These are phyloP conservation scores for Drosophila takahashii DNA, from an alignment of 1,140 invertebrate genomes.

Conservation along the genomic window DNA sequence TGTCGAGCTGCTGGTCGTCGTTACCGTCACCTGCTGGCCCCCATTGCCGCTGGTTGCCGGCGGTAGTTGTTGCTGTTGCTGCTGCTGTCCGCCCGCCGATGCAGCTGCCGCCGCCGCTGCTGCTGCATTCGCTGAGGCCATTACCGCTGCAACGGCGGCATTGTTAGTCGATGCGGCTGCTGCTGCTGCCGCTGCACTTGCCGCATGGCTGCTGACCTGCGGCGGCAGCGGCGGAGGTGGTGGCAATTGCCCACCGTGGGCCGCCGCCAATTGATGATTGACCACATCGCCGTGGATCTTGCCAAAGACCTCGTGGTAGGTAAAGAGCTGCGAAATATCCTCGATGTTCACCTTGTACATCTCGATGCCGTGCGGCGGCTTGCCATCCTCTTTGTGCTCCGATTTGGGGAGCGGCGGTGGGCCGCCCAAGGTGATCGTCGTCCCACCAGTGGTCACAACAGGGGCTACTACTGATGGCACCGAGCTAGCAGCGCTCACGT, in stretches of 20 bases:
- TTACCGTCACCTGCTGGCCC: slow-evolving; percentile 43
- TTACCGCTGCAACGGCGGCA: slow-evolving; percentile 76
- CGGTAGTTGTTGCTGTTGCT: too few species aligned
- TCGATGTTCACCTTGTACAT: slow-evolving; percentile 94
- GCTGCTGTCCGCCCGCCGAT: slow-evolving; percentile 49
- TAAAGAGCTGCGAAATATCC: slow-evolving; percentile 91
- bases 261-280: slow-evolving; percentile 81
- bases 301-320: slow-evolving; percentile 95
- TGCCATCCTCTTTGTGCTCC: slow-evolving; percentile 86
- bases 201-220: slow-evolving; percentile 65
- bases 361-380: slow-evolving; percentile 89
- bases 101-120: slow-evolving; percentile 67
- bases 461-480: slow-evolving; percentile 76
- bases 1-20: slow-evolving; percentile 51
- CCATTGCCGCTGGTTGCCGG: slow-evolving; percentile 44
- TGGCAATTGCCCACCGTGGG: slow-evolving; percentile 71
- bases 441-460: slow-evolving; percentile 87
- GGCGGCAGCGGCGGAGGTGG: slow-evolving; percentile 71
- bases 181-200: slow-evolving; percentile 67
- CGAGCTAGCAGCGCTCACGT: slow-evolving; percentile 77
- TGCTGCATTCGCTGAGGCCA: slow-evolving; percentile 74
- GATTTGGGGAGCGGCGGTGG: slow-evolving; percentile 87
- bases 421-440: slow-evolving; percentile 86
- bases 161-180: slow-evolving; percentile 75
- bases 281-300: slow-evolving; percentile 89